Evolutionary conservation across 2,113 vertebrate genomes (phyloP), one percentile per base, ranked within the genome.

Genomic region (Atherinomorus stipes): DNA sequence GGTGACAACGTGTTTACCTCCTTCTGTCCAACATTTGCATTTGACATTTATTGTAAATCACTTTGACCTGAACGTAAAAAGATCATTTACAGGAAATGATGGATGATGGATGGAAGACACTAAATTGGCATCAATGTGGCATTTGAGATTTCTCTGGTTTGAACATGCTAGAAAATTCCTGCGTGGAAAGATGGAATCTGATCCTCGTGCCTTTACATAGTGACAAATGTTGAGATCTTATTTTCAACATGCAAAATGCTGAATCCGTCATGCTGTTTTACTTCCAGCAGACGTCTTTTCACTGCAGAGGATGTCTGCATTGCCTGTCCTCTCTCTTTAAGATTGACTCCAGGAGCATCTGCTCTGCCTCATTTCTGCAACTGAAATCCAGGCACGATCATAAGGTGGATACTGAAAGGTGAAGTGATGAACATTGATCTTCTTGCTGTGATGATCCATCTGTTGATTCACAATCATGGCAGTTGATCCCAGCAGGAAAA

Each of bases 21-120:
- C 18, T 23, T 56, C 54, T 16, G 11, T 52, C 37, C 5, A 19
- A 45, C 2, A 16, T 52, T n/a, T 37, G n/a, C 8, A 7, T 59
- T 70, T 70, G 34, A 26, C 15, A 59, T 28, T 51, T 12, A 26
- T 45, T 49, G 40, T 21, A 73, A 16, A 74, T 40, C 22, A 28
- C 3, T 28, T 34, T 34, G 31, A 34, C 9, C 31, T 9, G 8
- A 6, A 5, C n/a, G n/a, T n/a, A n/a, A 34, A 8, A 34, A 34
- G 31, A 34, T 8, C 31, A 34, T 34, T 34, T 34, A 8, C 31
- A 34, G 31, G 31, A 34, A 34, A 34, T 34, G 5, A 34, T 34
- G 31, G n/a, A n/a, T n/a, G n/a, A n/a, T n/a, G n/a, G n/a, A 34
- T 31, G 5, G 31, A 5, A 5, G 3, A 34, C 31, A 34, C 4